Conservation (phyloP, 2,113 vertebrate species). For the Myocastor coypus region DNA sequence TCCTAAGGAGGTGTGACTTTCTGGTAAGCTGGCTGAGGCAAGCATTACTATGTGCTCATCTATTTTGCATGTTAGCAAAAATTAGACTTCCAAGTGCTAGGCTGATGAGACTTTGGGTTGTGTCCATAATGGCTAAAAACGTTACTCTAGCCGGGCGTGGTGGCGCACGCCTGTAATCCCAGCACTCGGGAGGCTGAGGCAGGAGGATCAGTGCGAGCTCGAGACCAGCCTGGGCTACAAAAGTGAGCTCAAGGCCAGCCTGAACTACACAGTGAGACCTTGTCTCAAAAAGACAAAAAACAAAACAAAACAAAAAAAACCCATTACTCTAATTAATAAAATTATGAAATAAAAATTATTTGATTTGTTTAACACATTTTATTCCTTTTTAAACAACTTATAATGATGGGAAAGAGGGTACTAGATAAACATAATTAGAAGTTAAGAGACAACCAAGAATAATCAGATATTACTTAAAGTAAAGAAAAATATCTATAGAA, state of each 20-base stretch:
- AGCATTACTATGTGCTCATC: not conserved
- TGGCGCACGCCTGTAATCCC: no score
- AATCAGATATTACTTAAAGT: not conserved
- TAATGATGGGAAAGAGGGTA: not conserved
- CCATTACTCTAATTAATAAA: slow-evolving; percentile 65
- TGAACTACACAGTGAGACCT: no score
- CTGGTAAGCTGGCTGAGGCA: not conserved
- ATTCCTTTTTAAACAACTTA: slow-evolving; percentile 44
- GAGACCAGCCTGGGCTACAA: no score
- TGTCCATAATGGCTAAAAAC: slow-evolving; percentile 21
- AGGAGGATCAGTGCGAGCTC: no score
- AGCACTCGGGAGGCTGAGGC: no score
- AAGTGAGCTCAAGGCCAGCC: no score
- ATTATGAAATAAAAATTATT: slow-evolving; percentile 62
- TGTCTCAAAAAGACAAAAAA: no score
- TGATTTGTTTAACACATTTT: slow-evolving; percentile 53
- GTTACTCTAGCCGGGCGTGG: no score
- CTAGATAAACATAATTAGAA: slow-evolving; percentile 51
- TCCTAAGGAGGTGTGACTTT: not conserved
- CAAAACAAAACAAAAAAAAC: no score
- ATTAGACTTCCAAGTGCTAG: not conserved
- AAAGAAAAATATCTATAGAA: not conserved
- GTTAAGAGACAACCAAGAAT: not conserved
- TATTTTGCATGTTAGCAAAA: slow-evolving; percentile 22
- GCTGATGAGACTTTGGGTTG: slow-evolving; percentile 47